Conservation (phyloP, 1,140 invertebrate genomes). For the Drosophila cardini region DNA sequence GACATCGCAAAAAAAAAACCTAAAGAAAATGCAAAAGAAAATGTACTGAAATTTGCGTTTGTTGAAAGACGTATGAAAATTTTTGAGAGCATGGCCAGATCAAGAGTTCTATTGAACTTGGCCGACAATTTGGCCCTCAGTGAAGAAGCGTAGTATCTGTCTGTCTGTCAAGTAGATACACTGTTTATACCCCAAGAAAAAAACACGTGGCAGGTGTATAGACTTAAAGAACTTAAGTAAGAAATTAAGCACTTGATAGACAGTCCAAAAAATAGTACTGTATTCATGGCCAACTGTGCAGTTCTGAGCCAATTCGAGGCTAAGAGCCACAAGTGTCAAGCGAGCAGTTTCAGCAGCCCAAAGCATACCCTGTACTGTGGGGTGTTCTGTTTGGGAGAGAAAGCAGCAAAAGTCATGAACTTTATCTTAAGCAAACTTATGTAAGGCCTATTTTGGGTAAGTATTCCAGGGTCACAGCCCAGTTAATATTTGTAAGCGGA, state of each 20-base stretch:
- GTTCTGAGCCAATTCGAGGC: conserved; percentile 23
- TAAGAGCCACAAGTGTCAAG: conserved; percentile 24
- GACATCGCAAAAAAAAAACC: conserved; percentile 19
- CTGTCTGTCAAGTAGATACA: conserved; percentile 2
- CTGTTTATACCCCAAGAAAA: not conserved
- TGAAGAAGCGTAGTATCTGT: not conserved
- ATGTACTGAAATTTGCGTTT: conserved; percentile 29
- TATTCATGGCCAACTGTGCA: conserved; percentile 25
- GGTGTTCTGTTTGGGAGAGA: not conserved
- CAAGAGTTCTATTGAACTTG: conserved; percentile 52
- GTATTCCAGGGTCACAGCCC: not conserved
- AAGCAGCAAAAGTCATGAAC: not conserved
- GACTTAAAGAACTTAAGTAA: conserved; percentile 10
- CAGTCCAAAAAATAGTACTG: not conserved
- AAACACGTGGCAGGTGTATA: conserved; percentile 28
- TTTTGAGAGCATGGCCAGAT: conserved; percentile 24
- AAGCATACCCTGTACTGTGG: conserved; percentile 13
- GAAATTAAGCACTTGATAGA: conserved; percentile 9
- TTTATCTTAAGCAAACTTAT: too few species aligned
- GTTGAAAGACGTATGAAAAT: conserved; percentile 17
- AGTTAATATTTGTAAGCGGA: not conserved
- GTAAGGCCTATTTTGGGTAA: not conserved
- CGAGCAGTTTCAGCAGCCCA: conserved; percentile 6
- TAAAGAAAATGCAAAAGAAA: conserved; percentile 4
- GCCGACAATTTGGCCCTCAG: conserved; percentile 30